Evolutionary conservation across 2,888 invertebrate genomes (phyloP), one percentile per base, ranked within the genome.

Genomic region (Ochropleura leucogaster): DNA sequence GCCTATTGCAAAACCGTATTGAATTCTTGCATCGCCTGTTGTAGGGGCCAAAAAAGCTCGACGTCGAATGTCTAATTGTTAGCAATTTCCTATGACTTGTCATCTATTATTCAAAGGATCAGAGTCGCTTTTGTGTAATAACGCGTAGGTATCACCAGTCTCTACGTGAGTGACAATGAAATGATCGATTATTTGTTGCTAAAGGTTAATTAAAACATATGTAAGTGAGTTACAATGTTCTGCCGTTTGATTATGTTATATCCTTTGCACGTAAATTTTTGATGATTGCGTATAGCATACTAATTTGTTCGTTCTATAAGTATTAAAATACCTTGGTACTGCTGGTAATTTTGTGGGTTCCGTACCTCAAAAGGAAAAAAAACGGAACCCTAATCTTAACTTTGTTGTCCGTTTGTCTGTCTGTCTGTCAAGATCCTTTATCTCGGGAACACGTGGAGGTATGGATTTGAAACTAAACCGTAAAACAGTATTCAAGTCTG

Each of bases 61-160:
- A 76, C 30, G 30, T 30, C 74, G 85, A 83, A 87, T 85, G 76
- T 79, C 59, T 74, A 87, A 87, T 84, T 79, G 78, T 73, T 51
- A 68, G 77, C 72, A 85, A 86, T 86, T 87, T 83, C 80, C 72
- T 85, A 83, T 80, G 81, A 83, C 78, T 71, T 63, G 79, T 84
- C 63, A 86, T 87, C 76, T 83, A 83, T 87, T 85, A 87, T 88
- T 87, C 85, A 83, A 57, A 57, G 72, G 67, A 78, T 62, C n/a
- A 55, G 20, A 72, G 42, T 68, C 20, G 46, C 67, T 59, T 69
- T 77, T 74, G 72, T 82, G 51, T 70, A 77, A 73, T 68, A 74
- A 40, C 46, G 72, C 46, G 57, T 65, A 68, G 59, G 51, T 83
- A 74, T 60, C 72, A 60, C 10, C 63, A 20, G 62, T 72, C 30